Evolutionary conservation across 2,888 invertebrate genomes (phyloP), one percentile per base, ranked within the genome.

Genomic region (Arrhopalites spinosus): DNA sequence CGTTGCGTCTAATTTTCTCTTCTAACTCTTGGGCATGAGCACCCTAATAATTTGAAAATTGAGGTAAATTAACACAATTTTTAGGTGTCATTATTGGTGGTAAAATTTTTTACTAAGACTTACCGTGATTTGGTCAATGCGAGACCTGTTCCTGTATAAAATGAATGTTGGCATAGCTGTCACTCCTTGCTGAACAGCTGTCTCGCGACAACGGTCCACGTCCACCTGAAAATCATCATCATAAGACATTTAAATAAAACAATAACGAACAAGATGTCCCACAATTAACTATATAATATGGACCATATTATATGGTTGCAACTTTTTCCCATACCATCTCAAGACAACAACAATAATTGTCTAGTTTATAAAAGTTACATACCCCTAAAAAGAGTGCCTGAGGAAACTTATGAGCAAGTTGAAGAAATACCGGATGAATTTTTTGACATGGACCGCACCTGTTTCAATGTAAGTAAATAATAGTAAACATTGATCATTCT

Each of bases 141-240:
- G 79, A 25, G 66, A 64, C 36, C 77, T 68, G 68, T 93, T 97
- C 82, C 93, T 90, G 86, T 94, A 98, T 85, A 98, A 95, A 82
- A 96, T 91, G 85, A 99, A 99, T 0, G 99, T 99, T 29, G 99
- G 99, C 97, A 99, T 98, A 0, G 97, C 95, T 75, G 92, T 92
- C 56, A 99, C 93, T 73, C 94, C 94, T 85, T 98, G 93, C 17
- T 90, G 88, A 30, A 91, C 90, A 1, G 98, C 96, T 13, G 94
- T 93, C 83, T 94, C 96, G 82, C 91, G 91, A 84, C 95, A 97
- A 86, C 92, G 91, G 84, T 98, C 98, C 23, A 98, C 97, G 86
- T 97, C 96, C 11, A 99, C 94, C 87, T 97, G 96, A 20, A 96
- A 69, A 29, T 25, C 78, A 67, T 7, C 15, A 13, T 25, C 20